These are phyloP conservation scores for Petrocephalus zakoni DNA, from an alignment of 2,113 vertebrate genomes.

Conservation along the genomic window DNA sequence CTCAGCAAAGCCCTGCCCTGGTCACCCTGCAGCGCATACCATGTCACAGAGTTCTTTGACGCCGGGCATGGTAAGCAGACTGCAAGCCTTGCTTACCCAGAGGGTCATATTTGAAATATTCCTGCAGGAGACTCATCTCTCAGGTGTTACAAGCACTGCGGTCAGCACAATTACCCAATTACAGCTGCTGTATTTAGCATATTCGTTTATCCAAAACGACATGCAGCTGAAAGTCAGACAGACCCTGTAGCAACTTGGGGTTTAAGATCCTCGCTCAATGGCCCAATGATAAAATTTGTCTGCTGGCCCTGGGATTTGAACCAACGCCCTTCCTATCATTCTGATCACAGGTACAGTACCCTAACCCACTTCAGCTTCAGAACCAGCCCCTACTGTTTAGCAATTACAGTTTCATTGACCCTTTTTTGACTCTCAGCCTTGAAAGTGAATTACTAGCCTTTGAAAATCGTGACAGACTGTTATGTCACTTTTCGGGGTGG, in stretches of 20 bases:
- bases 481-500: conserved; percentile 8
- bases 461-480: not conserved
- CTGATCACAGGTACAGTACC: not conserved
- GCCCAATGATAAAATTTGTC: not conserved
- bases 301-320: not conserved
- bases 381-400: not conserved
- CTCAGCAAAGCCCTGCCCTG: conserved; percentile 82
- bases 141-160: not conserved
- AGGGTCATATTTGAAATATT: not conserved
- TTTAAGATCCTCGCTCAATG: not conserved
- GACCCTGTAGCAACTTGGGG: not conserved
- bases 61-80: conserved; percentile 74
- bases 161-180: not conserved
- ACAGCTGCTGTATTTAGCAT: not conserved
- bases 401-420: not conserved
- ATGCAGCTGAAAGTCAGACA: not conserved
- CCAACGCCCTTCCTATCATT: not conserved
- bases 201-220: too few species aligned
- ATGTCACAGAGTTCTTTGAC: conserved; percentile 92
- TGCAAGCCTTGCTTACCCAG: not conserved
- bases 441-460: not conserved
- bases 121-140: not conserved
- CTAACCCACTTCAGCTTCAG: not conserved
- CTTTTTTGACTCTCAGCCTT: not conserved
- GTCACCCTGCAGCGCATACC: conserved; percentile 90